Base-by-base conservation (phyloP, 1,140 invertebrate species). In the Lasioglossum albipes region DNA sequence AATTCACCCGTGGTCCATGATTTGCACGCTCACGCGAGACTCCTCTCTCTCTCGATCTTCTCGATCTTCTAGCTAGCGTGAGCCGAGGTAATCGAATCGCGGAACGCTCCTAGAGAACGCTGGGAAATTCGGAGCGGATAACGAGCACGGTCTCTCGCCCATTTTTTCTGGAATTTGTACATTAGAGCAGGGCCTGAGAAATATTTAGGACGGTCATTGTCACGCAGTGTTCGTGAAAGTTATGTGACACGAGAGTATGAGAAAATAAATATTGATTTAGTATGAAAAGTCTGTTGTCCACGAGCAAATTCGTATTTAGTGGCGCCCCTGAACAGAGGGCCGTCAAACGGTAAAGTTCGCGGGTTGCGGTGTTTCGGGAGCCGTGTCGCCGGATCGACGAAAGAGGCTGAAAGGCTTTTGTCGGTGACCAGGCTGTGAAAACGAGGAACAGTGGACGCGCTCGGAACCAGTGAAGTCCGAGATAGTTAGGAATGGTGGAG, bases 91-190 rank as follows among this genome's bases (percentile, higher is more conserved):
- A 71, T 71, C 54, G 69, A 71, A 61, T 54, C 69, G 52, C 20
- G 36, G 22, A 59, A 9, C 20, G 6, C 22, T 36, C 36, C 18
- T 18, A 10, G 41, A n/a, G 20, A 45, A 12, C 20, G 20, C 52
- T 16, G 42, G 10, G 66, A 68, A 68, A 68, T 68, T n/a, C 66
- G 42, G 49, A 61, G 42, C 57, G 57, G 36, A 27, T 45, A 74
- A 36, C 72, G 42, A 65, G 61, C 61, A 20, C 41, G 36, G 12
- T 41, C 54, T 72, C 62, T 59, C 54, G 12, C 70, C 18, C 45
- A 49, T 13, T 36, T 36, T 36, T 36, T 36, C 36, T 36, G 1
- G 36, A 36, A 3, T 36, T 36, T 5, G 36, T 36, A 36, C 36
- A 36, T 3, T 36, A 36, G 36, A 36, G 5, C 36, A 36, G 36